Evolutionary conservation across 64 coral and sea anemone genomes (phyloP).

Genomic region (Pocillopora verrucosa): DNA sequence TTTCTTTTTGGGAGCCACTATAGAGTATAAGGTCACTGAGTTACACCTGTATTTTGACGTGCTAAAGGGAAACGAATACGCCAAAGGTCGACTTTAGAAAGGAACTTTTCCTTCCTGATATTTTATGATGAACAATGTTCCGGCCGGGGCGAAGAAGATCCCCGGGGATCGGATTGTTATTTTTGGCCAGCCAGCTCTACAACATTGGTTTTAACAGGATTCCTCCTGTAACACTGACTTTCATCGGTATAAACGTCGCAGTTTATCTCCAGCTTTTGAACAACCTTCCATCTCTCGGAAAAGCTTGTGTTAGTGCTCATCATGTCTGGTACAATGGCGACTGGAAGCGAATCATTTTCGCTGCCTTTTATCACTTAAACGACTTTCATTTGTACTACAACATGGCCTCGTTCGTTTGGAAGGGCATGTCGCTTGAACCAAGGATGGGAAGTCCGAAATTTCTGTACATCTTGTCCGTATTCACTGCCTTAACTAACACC

Average conservation of each 20-base stretch:
- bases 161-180: slow-evolving; percentile 74
- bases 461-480: slow-evolving; percentile 75
- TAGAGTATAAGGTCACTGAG: not conserved
- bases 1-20: not conserved
- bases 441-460: slow-evolving; percentile 74
- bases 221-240: slow-evolving; percentile 85
- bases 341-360: slow-evolving; percentile 81
- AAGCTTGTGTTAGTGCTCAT: slow-evolving; percentile 91
- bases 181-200: slow-evolving; percentile 78
- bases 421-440: slow-evolving; percentile 82
- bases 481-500: slow-evolving; percentile 74
- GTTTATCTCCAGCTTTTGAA: slow-evolving; percentile 81
- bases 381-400: slow-evolving; percentile 99
- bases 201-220: slow-evolving; percentile 87
- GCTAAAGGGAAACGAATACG: not conserved
- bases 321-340: slow-evolving; percentile 92
- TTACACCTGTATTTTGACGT: not conserved
- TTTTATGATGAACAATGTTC: slow-evolving; percentile 46
- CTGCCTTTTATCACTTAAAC: slow-evolving; percentile 89
- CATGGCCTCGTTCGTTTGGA: slow-evolving; percentile 98
- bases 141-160: slow-evolving; percentile 61
- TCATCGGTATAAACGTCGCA: slow-evolving; percentile 85
- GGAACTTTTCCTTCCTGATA: not conserved
- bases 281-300: slow-evolving; percentile 62
- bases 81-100: not conserved